These are phyloP conservation scores for Lutraria lutraria DNA, from an alignment of 2,888 invertebrate genomes.

Conservation along the genomic window DNA sequence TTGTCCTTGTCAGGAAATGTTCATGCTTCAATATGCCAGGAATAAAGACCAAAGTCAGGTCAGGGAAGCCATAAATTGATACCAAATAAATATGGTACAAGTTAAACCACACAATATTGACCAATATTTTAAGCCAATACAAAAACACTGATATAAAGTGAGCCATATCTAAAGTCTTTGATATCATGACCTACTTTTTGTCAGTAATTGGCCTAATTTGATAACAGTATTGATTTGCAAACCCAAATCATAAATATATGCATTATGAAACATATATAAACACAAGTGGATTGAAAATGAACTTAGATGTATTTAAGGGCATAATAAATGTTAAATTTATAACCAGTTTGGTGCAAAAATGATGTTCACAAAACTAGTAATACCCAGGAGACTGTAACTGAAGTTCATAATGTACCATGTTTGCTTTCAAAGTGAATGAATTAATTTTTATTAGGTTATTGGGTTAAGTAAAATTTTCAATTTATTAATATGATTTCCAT, in stretches of 20 bases:
- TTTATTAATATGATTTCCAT: no score
- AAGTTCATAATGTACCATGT: slow-evolving; percentile 2
- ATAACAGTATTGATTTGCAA: background rate
- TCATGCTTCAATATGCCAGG: background rate
- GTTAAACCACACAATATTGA: background rate
- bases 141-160: background rate
- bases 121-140: background rate
- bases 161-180: background rate
- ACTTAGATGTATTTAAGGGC: no score
- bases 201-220: background rate
- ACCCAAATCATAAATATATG: background rate
- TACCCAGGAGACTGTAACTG: background rate
- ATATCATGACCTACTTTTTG: background rate
- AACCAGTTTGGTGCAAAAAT: no score
- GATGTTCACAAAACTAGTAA: background rate
- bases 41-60: background rate
- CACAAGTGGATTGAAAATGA: no score
- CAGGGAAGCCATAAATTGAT: slow-evolving; percentile 3
- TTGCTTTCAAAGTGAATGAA: no score
- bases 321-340: no score
- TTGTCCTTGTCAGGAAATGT: background rate
- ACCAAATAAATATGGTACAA: background rate
- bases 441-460: no score
- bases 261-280: no score
- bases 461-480: no score